Percentiles rank a stretch among this genome's conserved stretches.
Conservation (phyloP, 2,797 vertebrate species). For the Lates japonicus region DNA sequence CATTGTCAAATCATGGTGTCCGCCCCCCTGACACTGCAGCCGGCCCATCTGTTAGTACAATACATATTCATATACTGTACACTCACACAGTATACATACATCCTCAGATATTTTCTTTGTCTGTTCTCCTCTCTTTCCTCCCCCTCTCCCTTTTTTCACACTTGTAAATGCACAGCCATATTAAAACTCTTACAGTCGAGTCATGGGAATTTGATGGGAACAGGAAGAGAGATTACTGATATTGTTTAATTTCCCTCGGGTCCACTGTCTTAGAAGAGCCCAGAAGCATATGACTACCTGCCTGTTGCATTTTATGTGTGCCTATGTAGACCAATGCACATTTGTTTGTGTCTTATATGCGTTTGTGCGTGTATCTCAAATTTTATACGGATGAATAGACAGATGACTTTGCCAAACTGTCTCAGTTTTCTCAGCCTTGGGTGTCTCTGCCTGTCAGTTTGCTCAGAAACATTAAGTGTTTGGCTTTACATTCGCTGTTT, state of each 20-base stretch:
- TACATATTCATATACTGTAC: slow-evolving; percentile 66
- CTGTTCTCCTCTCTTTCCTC: slow-evolving; percentile 20
- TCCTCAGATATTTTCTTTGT: slow-evolving; percentile 43
- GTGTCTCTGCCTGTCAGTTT: slow-evolving; percentile 24
- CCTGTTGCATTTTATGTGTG: slow-evolving; percentile 50
- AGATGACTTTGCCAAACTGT: not conserved
- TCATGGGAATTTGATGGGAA: slow-evolving; percentile 78
- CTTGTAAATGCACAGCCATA: slow-evolving; percentile 70
- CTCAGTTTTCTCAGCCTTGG: not conserved
- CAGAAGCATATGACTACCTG: slow-evolving; percentile 66
- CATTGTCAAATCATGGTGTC: slow-evolving; percentile 52
- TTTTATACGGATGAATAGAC: slow-evolving; percentile 8
- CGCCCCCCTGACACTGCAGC: slow-evolving; percentile 52
- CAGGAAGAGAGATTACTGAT: slow-evolving; percentile 76
- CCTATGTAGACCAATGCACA: slow-evolving; percentile 28
- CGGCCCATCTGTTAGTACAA: slow-evolving; percentile 72
- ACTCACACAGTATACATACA: slow-evolving; percentile 31
- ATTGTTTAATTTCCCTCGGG: slow-evolving; percentile 82
- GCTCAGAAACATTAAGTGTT: slow-evolving; percentile 14
- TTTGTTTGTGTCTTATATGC: slow-evolving; percentile 37
- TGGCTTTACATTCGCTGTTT: slow-evolving; percentile 28
- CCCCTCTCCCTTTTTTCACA: slow-evolving; percentile 30
- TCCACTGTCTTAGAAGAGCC: slow-evolving; percentile 64
- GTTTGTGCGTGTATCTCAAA: slow-evolving; percentile 28
- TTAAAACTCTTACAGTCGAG: slow-evolving; percentile 72